Base-by-base conservation (phyloP, 2,113 vertebrate species). In the Vulpes vulpes region DNA sequence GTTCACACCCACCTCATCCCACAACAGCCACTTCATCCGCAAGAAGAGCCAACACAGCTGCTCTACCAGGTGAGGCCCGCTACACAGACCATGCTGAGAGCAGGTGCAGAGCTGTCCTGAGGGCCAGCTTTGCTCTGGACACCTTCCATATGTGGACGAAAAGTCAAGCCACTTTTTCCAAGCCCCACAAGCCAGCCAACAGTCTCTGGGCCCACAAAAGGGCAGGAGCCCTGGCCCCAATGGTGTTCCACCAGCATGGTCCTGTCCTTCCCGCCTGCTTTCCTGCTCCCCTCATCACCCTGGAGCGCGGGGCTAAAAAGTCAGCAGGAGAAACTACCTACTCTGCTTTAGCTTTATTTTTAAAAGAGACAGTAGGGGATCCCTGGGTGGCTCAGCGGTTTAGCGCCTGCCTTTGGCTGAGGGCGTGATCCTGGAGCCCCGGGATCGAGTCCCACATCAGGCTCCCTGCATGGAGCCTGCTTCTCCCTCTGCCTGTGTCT, bases 191-290 rank as follows among this genome's bases (percentile, higher is more conserved):
- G 57, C 5, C 76, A 83, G 85, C 53, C 22, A 10, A 19, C 67
- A 32, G 86, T 10, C 38, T 53, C 79, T 23, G 23, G 2, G 71
- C 65, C 64, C 73, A 12, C 8, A 2, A 64, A 92, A 10, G 35
- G 43, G 23, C 87, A 35, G 67, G 35, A 43, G 38, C 38, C 49
- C 0, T 20, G 71, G 22, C 10, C 0, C 3, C 73, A 1, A 0
- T 4, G 19, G n/a, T 1, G 3, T 22, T 87, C 32, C 55, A 25
- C 1, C 30, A 30, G 5, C 15, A 0, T 6, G 8, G 6, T 5
- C 19, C 83, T 32, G 14, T 27, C 43, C 8, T 32, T 27, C 51
- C 71, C 27, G 22, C 4, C n/a, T 30, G 35, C 49, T 38, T 20
- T 67, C 74, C 78, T 35, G 17, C 43, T 86, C 10, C 20, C 38